Evolutionary conservation across 2,797 vertebrate genomes (phyloP).

Genomic region (Tokudaia muenninki): DNA sequence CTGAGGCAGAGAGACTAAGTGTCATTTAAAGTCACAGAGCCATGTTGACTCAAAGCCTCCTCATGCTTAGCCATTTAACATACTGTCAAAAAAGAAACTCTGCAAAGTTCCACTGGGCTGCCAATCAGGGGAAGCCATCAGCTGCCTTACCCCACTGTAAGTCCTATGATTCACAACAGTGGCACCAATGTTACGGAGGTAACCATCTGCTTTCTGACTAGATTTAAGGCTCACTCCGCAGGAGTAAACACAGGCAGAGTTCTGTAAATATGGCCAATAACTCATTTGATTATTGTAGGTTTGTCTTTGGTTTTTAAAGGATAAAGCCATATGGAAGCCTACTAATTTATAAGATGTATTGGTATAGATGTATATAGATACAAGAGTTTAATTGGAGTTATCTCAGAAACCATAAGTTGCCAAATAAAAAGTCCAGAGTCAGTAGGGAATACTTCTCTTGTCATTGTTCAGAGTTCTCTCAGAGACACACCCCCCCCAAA

Average conservation of each 20-base stretch:
- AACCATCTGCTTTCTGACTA: background rate
- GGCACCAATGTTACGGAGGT: too few species aligned
- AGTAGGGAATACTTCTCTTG: background rate
- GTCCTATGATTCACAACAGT: background rate
- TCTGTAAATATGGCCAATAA: background rate
- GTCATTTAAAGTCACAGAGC: background rate
- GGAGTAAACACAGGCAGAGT: background rate
- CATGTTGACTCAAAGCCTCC: background rate
- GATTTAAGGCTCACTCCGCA: background rate
- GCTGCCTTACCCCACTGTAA: background rate
- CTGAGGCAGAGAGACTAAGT: background rate
- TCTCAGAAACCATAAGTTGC: background rate
- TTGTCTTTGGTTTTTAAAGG: constrained; percentile 36
- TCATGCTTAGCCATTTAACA: background rate
- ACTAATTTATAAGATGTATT: background rate
- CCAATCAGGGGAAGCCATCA: background rate
- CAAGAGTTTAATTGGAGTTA: background rate
- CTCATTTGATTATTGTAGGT: background rate
- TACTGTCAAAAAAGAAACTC: constrained; percentile 8
- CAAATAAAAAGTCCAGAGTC: background rate
- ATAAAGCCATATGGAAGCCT: background rate
- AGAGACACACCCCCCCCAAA: background rate
- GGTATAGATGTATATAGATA: background rate
- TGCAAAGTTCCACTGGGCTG: background rate
- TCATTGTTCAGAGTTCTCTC: background rate